Evolutionary conservation across 2,797 vertebrate species (phyloP).

Genomic region (Garrulus glandarius): DNA sequence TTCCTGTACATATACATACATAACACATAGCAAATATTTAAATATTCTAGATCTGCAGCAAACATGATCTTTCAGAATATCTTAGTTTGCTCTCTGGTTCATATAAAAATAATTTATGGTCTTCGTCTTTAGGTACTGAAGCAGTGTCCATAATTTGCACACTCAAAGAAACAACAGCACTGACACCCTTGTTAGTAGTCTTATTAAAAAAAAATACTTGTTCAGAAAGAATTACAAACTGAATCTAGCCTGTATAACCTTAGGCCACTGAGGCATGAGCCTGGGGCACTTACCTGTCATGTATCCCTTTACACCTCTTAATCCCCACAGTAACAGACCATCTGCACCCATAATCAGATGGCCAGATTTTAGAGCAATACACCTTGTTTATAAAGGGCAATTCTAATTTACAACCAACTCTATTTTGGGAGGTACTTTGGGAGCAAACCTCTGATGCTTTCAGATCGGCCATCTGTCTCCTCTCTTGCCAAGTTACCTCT

Average conservation of each 20-base stretch:
- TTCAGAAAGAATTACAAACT: constrained; percentile 3
- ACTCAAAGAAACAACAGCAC: not conserved
- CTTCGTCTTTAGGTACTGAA: not conserved
- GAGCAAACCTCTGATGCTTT: constrained; percentile 41
- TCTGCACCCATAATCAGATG: constrained; percentile 44
- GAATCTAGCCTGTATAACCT: not conserved
- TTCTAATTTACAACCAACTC: constrained; percentile 48
- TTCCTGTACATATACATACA: not conserved
- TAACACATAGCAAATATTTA: not conserved
- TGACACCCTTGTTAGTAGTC: not conserved
- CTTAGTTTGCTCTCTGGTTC: not conserved
- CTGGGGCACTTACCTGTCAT: constrained; percentile 41
- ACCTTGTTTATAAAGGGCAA: constrained; percentile 53
- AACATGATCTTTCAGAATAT: not conserved
- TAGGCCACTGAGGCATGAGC: constrained; percentile 29
- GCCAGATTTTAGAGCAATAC: constrained; percentile 12
- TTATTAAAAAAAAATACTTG: not conserved
- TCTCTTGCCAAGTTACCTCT: not conserved
- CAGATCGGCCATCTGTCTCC: constrained; percentile 40
- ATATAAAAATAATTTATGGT: not conserved
- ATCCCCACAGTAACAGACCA: constrained; percentile 33
- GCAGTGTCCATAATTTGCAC: not conserved
- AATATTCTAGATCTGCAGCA: not conserved
- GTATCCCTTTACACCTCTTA: constrained; percentile 58
- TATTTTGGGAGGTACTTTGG: constrained; percentile 44